Evolutionary conservation across 2,113 vertebrate genomes (phyloP).

Genomic region (Garra rufa): DNA sequence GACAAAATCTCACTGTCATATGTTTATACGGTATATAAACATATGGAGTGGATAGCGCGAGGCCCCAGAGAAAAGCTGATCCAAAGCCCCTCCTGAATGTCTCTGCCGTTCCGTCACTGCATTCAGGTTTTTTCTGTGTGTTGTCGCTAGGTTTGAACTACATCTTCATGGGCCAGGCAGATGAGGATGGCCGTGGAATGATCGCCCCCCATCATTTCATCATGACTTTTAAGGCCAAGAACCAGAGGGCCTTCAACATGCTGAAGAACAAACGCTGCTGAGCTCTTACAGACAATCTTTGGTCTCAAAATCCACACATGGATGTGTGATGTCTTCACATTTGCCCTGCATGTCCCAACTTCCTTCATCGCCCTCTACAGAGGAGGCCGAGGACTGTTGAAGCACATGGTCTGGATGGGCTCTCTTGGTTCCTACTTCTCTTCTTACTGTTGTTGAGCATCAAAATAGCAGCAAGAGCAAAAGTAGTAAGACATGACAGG

Average conservation of each 20-base stretch:
- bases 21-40: constrained; percentile 69
- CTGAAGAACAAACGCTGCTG: constrained; percentile 91
- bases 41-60: constrained; percentile 49
- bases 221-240: constrained; percentile 92
- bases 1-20: constrained; percentile 26
- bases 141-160: constrained; percentile 91
- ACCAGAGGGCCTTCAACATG: constrained; percentile 86
- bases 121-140: constrained; percentile 81
- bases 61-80: constrained; percentile 65
- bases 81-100: constrained; percentile 73
- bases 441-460: constrained; percentile 12
- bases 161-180: constrained; percentile 95
- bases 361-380: background rate
- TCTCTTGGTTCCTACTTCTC: constrained; percentile 40
- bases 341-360: constrained; percentile 19
- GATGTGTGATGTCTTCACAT: background rate
- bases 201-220: constrained; percentile 90
- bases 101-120: constrained; percentile 78
- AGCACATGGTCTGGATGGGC: background rate
- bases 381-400: background rate
- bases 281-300: constrained; percentile 49
- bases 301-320: background rate
- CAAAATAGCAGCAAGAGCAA: background rate
- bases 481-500: background rate
- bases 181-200: constrained; percentile 89